Conservation (phyloP, 2,797 vertebrate genomes). For the Tachyglossus aculeatus region DNA sequence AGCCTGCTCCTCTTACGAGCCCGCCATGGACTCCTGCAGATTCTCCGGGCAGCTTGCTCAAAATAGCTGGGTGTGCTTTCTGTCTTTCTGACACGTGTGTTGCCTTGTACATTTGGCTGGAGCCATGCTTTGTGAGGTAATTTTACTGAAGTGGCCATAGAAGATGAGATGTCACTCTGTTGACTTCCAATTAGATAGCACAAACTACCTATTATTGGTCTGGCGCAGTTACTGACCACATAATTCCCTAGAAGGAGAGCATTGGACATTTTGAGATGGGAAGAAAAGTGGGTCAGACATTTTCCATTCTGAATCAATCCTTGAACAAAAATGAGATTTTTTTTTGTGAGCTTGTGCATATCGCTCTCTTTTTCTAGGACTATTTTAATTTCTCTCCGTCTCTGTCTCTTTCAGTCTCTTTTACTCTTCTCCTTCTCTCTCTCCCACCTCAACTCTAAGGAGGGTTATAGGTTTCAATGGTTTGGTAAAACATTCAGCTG, state of each 20-base stretch:
- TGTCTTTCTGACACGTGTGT: neutral
- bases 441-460: too few relatives aligned
- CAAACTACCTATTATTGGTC: conserved; percentile 57
- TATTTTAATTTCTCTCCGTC: conserved; percentile 46
- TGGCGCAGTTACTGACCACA: conserved; percentile 46
- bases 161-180: conserved; percentile 62
- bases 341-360: conserved; percentile 41
- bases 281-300: conserved; percentile 58
- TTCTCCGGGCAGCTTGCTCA: too few relatives aligned
- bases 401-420: too few relatives aligned
- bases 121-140: neutral
- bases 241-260: conserved; percentile 52
- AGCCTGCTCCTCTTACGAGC: too few relatives aligned
- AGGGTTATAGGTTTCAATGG: too few relatives aligned
- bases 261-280: conserved; percentile 2
- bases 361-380: conserved; percentile 50
- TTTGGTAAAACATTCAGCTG: too few relatives aligned
- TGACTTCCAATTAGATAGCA: conserved; percentile 56
- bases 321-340: conserved; percentile 62
- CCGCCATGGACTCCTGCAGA: too few relatives aligned
- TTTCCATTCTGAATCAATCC: conserved; percentile 59
- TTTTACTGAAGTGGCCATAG: neutral
- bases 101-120: neutral
- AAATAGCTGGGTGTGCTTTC: accelerated
- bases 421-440: too few relatives aligned